These are phyloP conservation scores for Caenorhabditis japonica DNA, from an alignment of 2,888 invertebrate species.

Conservation along the genomic window DNA sequence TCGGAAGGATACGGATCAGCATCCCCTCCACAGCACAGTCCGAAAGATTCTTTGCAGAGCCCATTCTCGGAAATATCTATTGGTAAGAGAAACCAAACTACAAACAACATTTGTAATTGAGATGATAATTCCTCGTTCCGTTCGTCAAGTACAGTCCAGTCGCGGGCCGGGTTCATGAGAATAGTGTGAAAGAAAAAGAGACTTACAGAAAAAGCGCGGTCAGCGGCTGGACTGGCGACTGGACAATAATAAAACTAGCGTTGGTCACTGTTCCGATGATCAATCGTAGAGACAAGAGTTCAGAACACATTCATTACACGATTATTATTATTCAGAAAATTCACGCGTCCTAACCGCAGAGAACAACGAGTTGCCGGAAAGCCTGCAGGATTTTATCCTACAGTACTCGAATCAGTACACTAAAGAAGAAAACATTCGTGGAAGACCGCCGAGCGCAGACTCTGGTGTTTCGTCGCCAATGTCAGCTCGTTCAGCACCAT, in stretches of 20 bases:
- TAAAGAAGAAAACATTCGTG: conserved; percentile 41
- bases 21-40: conserved; percentile 56
- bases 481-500: conserved; percentile 71
- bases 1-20: conserved; percentile 66
- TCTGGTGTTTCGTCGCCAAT: conserved; percentile 74
- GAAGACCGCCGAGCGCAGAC: conserved; percentile 64
- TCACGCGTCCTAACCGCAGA: conserved; percentile 30
- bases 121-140: background rate
- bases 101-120: background rate
- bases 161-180: too few species aligned
- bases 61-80: conserved; percentile 28
- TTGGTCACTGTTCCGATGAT: conserved; percentile 16
- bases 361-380: conserved; percentile 73
- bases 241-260: too few species aligned
- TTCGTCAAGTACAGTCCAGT: too few species aligned
- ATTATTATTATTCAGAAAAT: conserved; percentile 23
- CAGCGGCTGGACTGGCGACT: too few species aligned
- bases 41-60: conserved; percentile 33
- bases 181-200: too few species aligned
- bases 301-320: background rate
- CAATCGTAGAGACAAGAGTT: background rate
- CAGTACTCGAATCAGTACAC: conserved; percentile 72
- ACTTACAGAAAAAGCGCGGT: too few species aligned
- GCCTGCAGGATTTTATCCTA: conserved; percentile 76
- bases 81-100: conserved; percentile 3